Base-by-base conservation (phyloP, 2,888 invertebrate genomes). In the Plebejus melissa region DNA sequence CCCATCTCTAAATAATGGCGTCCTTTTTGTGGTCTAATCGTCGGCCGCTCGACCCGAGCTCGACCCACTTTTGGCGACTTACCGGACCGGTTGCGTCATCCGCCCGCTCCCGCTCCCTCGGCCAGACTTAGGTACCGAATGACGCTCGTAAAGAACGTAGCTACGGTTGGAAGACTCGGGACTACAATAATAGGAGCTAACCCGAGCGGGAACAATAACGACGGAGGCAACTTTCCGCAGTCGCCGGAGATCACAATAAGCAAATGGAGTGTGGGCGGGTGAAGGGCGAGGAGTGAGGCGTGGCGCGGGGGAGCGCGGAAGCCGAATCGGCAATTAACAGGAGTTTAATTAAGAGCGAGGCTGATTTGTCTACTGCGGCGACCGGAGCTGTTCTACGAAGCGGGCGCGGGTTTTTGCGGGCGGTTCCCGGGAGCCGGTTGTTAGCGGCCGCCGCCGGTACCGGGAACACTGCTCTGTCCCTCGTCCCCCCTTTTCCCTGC, bases 1-100 rank as follows among this genome's bases (percentile, higher is more conserved):
- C 82, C 83, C 83, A 83, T 85, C 82, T 85, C 87, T 86, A 84
- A 77, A 87, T 88, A 87, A 88, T 88, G 85, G 87, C 80, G 79
- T 79, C 79, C 78, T 83, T 87, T 90, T 88, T 89, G 80, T 80
- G 83, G 84, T 87, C 87, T 86, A 87, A 86, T 83, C 83, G 79
- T 80, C 78, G 83, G 80, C 84, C 83, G 79, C 86, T 84, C 82
- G 76, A 80, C 81, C 79, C 78, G 80, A 80, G 82, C 80, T 81
- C 83, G 82, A 79, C 82, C 81, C 81, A 85, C 83, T 87, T 88
- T 88, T 87, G 83, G 82, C 80, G 76, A 77, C 77, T 77, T 76
- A 46, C 58, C 65, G 76, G 84, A 85, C 83, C 83, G 79, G 79
- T 81, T 81, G 81, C 81, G 80, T 81, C 82, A 81, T 76, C 75